These are phyloP conservation scores for Caradrina kadenii DNA, from an alignment of 2,888 invertebrate species.

Conservation along the genomic window DNA sequence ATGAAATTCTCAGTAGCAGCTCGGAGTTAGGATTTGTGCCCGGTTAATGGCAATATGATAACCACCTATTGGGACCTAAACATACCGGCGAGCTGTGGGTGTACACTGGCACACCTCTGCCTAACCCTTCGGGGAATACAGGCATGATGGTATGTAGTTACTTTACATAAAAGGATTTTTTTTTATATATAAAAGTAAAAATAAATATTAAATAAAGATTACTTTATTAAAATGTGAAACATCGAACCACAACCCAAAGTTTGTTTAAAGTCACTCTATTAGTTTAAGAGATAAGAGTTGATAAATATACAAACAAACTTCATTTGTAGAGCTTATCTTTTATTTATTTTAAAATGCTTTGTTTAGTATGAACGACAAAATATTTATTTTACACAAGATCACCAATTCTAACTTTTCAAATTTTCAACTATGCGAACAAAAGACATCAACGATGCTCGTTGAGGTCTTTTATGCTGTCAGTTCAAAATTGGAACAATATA, in stretches of 20 bases:
- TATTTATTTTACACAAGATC: neutral
- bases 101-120: no score
- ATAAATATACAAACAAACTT: constrained; percentile 22
- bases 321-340: constrained; percentile 10
- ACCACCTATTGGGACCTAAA: no score
- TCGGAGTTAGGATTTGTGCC: no score
- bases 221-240: neutral
- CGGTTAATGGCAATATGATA: no score
- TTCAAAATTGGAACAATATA: neutral
- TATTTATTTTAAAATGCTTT: no score
- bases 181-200: no score
- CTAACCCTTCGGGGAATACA: no score
- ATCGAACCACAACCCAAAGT: constrained; percentile 2
- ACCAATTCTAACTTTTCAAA: neutral
- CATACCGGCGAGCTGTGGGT: no score
- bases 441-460: constrained; percentile 9
- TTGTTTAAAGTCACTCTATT: constrained; percentile 28
- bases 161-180: no score
- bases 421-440: neutral
- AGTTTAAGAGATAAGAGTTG: constrained; percentile 32
- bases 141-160: no score
- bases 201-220: no score
- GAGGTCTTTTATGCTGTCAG: constrained; percentile 26
- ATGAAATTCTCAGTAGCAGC: no score
- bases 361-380: neutral